Evolutionary conservation across 2,888 invertebrate genomes (phyloP), one percentile per base, ranked within the genome.

Genomic region (Plebejus melissa): DNA sequence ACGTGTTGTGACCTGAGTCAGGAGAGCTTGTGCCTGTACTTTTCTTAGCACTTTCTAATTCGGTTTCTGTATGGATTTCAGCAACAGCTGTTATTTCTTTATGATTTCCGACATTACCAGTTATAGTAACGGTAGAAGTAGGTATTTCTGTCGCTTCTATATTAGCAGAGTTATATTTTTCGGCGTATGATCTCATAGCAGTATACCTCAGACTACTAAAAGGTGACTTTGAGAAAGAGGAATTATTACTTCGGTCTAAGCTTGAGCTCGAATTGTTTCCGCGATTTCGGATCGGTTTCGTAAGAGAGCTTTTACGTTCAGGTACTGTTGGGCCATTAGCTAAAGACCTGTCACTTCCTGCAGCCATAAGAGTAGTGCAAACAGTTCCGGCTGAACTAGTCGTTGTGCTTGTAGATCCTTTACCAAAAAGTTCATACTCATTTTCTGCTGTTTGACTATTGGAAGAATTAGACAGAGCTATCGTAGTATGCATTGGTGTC

Each of bases 371-470:
- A 1, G 97, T 96, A 0, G 97, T 98, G 83, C 97, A 98, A 32
- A 98, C 97, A 0, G 98, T 98, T 75, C 98, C 98, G 70, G 97
- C 97, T 0, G 98, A 98, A 84, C 98, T 98, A 0, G 98, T 97
- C 0, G 98, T 98, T 0, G 98, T 98, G 75, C 97, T 97, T 0
- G 98, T 98, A 1, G 97, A 97, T 3, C 98, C 98, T 89, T 97
- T 96, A n/a, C 98, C 98, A 85, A 97, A 98, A 58, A 98, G 90
- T 89, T 98, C 98, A 84, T 98, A 98, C 86, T 98, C 98, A 86
- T 97, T 98, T 90, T 98, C 98, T 1, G 97, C 96, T 28, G 96
- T 95, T 83, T 96, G 96, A 83, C 96, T 96, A 76, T 96, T 95
- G 74, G 95, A 95, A 57, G 96, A 96, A 84, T 95, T 96, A 11